Evolutionary conservation across 2,797 vertebrate species (phyloP).

Genomic region (Pangasius macronema): DNA sequence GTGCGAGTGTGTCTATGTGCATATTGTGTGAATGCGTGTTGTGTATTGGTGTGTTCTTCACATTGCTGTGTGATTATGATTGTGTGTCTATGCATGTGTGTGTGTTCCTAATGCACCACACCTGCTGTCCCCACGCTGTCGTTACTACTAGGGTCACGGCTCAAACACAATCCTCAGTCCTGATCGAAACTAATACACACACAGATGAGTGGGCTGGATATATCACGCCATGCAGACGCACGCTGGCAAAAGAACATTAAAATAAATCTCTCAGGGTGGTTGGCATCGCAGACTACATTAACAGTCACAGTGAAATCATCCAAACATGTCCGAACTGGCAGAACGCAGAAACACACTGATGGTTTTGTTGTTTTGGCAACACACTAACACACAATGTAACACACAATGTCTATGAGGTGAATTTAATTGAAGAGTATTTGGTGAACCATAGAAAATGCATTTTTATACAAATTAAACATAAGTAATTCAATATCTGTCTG

Average conservation of each 20-base stretch:
- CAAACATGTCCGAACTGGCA: slow-evolving; percentile 44
- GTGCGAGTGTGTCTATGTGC: slow-evolving; percentile 46
- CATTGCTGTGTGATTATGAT: slow-evolving; percentile 22
- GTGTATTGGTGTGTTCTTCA: slow-evolving; percentile 8
- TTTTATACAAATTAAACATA: not conserved
- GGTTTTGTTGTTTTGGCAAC: slow-evolving; percentile 24
- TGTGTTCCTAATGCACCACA: slow-evolving; percentile 77
- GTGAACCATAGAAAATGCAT: not conserved
- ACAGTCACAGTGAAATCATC: slow-evolving; percentile 47
- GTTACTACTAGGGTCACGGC: slow-evolving; percentile 77
- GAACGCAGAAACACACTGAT: slow-evolving; percentile 24
- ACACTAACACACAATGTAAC: not conserved
- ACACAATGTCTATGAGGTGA: not conserved
- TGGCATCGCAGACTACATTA: slow-evolving; percentile 42
- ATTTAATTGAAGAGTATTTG: not conserved
- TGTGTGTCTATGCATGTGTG: slow-evolving; percentile 19
- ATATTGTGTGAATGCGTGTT: slow-evolving; percentile 6
- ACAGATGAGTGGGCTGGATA: slow-evolving; percentile 73
- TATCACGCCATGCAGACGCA: slow-evolving; percentile 64
- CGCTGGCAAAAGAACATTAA: slow-evolving; percentile 68
- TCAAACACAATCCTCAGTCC: slow-evolving; percentile 62
- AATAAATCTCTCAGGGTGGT: slow-evolving; percentile 66
- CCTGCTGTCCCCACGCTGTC: slow-evolving; percentile 75
- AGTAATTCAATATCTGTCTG: not conserved
- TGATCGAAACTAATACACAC: slow-evolving; percentile 66